Conservation (phyloP, 2,113 vertebrate genomes). For the Tricholaema leucomelas region DNA sequence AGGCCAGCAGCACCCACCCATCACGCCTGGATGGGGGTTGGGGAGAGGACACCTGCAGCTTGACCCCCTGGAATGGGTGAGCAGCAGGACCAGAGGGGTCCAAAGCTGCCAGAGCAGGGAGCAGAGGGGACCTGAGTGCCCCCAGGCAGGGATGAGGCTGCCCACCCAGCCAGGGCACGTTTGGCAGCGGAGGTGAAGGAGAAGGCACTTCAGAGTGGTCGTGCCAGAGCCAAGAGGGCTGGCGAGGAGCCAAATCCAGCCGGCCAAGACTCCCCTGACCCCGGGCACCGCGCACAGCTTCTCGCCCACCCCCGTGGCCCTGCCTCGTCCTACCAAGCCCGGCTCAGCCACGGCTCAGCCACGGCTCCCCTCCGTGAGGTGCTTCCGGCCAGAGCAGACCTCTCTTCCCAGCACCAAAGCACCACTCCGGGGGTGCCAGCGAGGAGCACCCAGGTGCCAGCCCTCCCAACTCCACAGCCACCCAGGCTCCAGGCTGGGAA, state of each 20-base stretch:
- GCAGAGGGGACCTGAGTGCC: no score
- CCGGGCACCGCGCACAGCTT: background rate
- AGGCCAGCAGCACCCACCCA: background rate
- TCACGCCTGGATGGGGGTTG: background rate
- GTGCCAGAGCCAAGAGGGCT: background rate
- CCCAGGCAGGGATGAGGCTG: no score
- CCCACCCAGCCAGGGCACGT: background rate
- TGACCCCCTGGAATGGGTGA: accelerated
- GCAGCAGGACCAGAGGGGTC: no score
- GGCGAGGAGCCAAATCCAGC: background rate
- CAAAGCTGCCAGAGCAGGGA: background rate
- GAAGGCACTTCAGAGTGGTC: background rate
- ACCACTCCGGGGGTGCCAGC: no score
- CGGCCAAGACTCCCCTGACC: background rate
- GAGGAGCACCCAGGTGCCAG: background rate
- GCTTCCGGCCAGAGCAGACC: no score
- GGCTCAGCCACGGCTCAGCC: background rate
- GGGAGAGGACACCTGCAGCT: background rate
- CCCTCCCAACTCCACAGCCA: background rate
- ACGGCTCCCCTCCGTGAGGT: background rate
- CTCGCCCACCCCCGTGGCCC: background rate
- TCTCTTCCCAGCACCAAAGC: background rate
- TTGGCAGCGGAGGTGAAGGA: background rate
- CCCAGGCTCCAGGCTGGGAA: background rate
- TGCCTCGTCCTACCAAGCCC: background rate